Conservation (phyloP, 2,113 vertebrate species). For the Ammodramus savannarum region DNA sequence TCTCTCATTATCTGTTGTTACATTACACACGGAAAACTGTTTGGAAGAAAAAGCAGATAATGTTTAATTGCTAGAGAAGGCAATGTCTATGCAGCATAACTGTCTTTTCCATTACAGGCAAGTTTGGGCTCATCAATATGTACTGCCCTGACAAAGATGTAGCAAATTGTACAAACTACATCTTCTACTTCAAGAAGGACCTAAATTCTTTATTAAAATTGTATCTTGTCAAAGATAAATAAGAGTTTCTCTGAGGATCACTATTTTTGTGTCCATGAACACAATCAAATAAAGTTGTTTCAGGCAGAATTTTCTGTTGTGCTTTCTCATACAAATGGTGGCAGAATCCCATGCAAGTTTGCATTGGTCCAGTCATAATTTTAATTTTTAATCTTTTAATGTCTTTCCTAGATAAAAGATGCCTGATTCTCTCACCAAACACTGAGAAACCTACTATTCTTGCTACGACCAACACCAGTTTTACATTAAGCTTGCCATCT, state of each 20-base stretch:
- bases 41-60: neutral
- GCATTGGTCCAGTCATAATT: neutral
- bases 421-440: constrained; percentile 31
- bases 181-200: neutral
- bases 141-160: neutral
- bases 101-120: neutral
- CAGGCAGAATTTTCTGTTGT: neutral
- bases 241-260: neutral
- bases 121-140: neutral
- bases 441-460: constrained; percentile 42
- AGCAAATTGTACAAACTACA: neutral
- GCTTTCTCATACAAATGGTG: neutral
- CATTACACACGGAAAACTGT: neutral
- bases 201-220: neutral
- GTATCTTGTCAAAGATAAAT: neutral
- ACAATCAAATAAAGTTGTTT: neutral
- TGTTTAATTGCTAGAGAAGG: neutral
- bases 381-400: neutral
- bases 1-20: neutral
- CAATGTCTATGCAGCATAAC: neutral
- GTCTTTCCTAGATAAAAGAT: constrained; percentile 69
- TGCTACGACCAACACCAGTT: constrained; percentile 59
- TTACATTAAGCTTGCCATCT: constrained; percentile 54
- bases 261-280: neutral
- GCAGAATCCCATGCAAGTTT: neutral